Base-by-base conservation (phyloP, 2,888 invertebrate genomes). In the Chloromyia formosa region DNA sequence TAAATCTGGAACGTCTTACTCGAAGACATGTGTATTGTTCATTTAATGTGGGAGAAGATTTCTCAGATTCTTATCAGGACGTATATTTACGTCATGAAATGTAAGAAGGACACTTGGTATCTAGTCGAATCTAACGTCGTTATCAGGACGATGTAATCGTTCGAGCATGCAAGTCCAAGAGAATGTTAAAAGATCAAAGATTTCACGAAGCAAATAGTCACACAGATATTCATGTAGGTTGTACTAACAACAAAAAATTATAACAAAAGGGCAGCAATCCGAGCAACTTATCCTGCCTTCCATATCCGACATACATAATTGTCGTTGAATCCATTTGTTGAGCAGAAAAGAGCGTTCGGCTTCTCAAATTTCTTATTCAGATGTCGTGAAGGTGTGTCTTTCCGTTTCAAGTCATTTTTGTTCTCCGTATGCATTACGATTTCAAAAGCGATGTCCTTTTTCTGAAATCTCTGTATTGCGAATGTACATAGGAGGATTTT, bases 341-440 rank as follows among this genome's bases (percentile, higher is more conserved):
- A 40, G 7, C 27, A 49, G 40, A 71, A 71, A n/a, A 23, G 40
- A 58, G 71, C 56, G 35, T 71, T 71, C 40, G 20, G 56, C 71
- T 35, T 71, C 71, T 71, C 71, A 71, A 71, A 71, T 71, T 71
- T 71, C 71, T 71, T 71, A 71, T 71, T 71, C 71, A 71, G 22
- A 56, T 9, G 1, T 71, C 71, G 56, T 35, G 76, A 71, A 76
- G 76, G 76, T 76, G 76, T 76, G 76, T 76, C 76, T 60, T 76
- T 76, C 76, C 76, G 76, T 74, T 74, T 66, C 74, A 40, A 74
- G 58, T 56, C 40, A 42, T 71, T 56, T 35, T 71, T 58, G 35
- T 71, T 56, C 56, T 56, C 58, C 22, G 56, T 58, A 35, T 35
- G 7, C 40, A 14, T 69, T 42, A 22, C 12, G 14, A 56, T 18